Evolutionary conservation across 2,888 invertebrate species (phyloP), one percentile per base, ranked within the genome.

Genomic region (Drosophila meridionalis): DNA sequence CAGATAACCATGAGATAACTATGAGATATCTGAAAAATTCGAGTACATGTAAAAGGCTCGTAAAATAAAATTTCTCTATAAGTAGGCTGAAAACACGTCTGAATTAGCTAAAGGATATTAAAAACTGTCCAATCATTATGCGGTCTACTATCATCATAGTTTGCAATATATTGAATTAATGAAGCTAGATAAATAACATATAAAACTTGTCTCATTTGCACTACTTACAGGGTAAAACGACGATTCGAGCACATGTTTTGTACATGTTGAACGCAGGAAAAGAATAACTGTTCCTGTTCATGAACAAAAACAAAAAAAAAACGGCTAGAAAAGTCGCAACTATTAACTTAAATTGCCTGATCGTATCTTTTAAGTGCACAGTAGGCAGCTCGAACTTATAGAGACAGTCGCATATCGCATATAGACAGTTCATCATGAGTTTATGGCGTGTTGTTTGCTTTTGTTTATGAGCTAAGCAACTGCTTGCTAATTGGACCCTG

Each of bases 271-370:
- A 30, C 38, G 32, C 40, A 68, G 32, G 45, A 60, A 36, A 57
- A 40, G 11, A 59, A 63, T 32, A 47, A 53, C n/a, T 11, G 12
- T 60, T 60, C 61, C 52, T 40, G 20, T 48, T 45, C 36, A 76
- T 45, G 30, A 74, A 74, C 57, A 58, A 63, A 69, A 64, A 14
- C 34, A 47, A 30, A 69, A 73, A 63, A 58, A 63, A 73, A 64
- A 12, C 38, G 52, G 20, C 26, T 42, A 61, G 38, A 68, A 70
- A 64, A 69, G 43, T 57, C 69, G 42, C 80, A 77, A 56, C 69
- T 83, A 73, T 66, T 60, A 62, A 56, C 34, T 55, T 56, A 28
- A 73, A 60, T 89, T 82, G 86, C 76, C 69, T 78, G 90, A 89
- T 81, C 76, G 78, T 71, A 76, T 70, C 69, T 62, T 47, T 47